Percentiles rank a stretch among this genome's conserved stretches.
These are phyloP conservation scores for Tokudaia muenninki DNA, from an alignment of 2,797 vertebrate species.

Conservation along the genomic window DNA sequence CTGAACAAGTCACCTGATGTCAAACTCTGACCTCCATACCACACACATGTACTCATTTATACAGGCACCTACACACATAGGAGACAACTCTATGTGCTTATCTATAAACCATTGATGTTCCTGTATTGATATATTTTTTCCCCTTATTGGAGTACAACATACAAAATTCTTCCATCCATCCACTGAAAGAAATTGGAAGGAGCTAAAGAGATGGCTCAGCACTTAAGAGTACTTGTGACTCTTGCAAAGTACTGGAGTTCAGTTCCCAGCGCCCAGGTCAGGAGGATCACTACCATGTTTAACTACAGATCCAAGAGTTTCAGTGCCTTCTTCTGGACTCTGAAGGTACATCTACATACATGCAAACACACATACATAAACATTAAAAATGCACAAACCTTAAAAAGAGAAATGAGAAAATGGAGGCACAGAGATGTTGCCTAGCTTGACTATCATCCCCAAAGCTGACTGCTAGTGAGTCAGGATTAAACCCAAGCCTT, in stretches of 20 bases:
- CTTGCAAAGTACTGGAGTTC: neutral
- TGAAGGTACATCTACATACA: neutral
- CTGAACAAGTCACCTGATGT: neutral
- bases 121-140: too few relatives aligned
- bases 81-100: too few relatives aligned
- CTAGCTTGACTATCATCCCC: neutral
- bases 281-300: neutral
- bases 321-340: neutral
- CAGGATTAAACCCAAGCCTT: neutral
- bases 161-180: neutral
- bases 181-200: neutral
- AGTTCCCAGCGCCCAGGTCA: neutral
- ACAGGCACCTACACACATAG: neutral
- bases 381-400: neutral
- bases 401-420: neutral
- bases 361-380: neutral
- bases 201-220: neutral
- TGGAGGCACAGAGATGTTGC: neutral
- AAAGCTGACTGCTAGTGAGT: neutral
- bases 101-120: too few relatives aligned
- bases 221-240: neutral
- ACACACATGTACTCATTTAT: neutral
- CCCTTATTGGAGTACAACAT: too few relatives aligned
- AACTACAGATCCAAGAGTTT: neutral
- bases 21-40: neutral